These are phyloP conservation scores for Mylabris phalerata DNA, from an alignment of 1,140 invertebrate genomes.

Conservation along the genomic window DNA sequence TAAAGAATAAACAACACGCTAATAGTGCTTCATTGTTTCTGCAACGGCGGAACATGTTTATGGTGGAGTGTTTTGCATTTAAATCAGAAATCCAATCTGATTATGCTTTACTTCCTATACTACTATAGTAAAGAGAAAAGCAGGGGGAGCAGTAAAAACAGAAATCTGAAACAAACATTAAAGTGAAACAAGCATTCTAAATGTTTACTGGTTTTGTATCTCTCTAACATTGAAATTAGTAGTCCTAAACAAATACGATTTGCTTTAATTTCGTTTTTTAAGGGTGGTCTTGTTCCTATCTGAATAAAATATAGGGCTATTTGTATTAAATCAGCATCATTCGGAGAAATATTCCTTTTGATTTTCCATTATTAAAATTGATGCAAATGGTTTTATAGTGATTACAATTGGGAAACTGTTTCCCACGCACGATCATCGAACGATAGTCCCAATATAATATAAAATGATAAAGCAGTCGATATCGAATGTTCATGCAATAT, in stretches of 20 bases:
- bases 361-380: no score
- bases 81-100: slow-evolving; percentile 8
- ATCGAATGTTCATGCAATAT: slow-evolving; percentile 27
- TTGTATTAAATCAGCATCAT: no score
- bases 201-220: slow-evolving; percentile 7
- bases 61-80: slow-evolving; percentile 2
- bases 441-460: slow-evolving; percentile 10
- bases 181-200: slow-evolving; percentile 11
- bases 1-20: no score
- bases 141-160: slow-evolving; percentile 2
- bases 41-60: background rate
- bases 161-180: slow-evolving; percentile 4
- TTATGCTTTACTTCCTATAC: slow-evolving; percentile 6
- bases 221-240: slow-evolving; percentile 7
- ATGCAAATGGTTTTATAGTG: no score
- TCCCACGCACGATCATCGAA: slow-evolving; percentile 15
- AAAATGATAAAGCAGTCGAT: slow-evolving; percentile 23
- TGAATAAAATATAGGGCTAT: no score
- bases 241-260: no score
- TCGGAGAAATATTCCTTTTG: no score
- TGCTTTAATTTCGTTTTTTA: no score
- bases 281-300: no score
- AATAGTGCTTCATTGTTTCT: background rate
- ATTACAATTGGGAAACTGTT: slow-evolving; percentile 11
- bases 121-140: background rate